Evolutionary conservation across 2,888 invertebrate genomes (phyloP).

Genomic region (Spilarctia lutea): DNA sequence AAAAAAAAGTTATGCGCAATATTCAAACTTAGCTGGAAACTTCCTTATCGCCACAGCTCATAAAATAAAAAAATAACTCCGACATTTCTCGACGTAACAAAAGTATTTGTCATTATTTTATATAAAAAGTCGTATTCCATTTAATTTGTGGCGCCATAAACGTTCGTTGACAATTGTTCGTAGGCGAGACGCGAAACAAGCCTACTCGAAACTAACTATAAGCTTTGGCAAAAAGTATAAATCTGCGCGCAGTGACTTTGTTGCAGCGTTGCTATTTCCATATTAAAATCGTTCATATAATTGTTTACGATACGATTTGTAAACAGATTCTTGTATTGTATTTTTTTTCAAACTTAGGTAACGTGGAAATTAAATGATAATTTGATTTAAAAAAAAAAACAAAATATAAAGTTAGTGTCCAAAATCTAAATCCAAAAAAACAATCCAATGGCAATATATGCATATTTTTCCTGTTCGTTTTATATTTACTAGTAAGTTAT

Average conservation of each 20-base stretch:
- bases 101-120: conserved; percentile 28
- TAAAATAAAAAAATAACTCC: conserved; percentile 36
- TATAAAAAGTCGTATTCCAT: conserved; percentile 31
- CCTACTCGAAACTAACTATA: conserved; percentile 66
- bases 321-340: not conserved
- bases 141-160: conserved; percentile 56
- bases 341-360: not conserved
- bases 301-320: not conserved
- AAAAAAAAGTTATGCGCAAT: conserved; percentile 6
- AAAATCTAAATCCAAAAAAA: too few relatives aligned
- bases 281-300: not conserved
- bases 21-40: conserved; percentile 22
- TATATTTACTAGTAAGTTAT: too few relatives aligned
- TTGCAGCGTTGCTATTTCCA: conserved; percentile 23
- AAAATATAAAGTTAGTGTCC: too few relatives aligned
- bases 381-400: not conserved
- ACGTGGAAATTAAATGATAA: not conserved
- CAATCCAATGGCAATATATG: too few relatives aligned
- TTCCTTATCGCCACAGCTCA: conserved; percentile 32
- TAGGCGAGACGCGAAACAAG: conserved; percentile 44
- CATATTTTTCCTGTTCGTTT: too few relatives aligned
- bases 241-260: conserved; percentile 58
- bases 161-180: conserved; percentile 49
- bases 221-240: conserved; percentile 51
- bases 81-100: conserved; percentile 32